Conservation (phyloP, 2,113 vertebrate species). For the Pomatostomus ruficeps region DNA sequence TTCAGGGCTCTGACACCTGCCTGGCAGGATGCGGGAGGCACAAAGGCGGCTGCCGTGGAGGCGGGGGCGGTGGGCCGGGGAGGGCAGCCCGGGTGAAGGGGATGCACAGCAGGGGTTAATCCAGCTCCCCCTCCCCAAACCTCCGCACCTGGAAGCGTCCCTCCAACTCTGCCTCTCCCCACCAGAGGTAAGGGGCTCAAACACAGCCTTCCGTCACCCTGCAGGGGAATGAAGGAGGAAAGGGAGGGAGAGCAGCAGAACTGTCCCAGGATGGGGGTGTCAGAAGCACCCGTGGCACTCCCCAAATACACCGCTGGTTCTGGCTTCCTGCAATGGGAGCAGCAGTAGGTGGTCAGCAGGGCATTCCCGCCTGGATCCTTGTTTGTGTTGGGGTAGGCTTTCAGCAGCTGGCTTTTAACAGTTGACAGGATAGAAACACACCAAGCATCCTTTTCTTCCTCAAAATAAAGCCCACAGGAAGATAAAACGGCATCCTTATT, state of each 20-base stretch:
- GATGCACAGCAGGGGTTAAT: slow-evolving; percentile 92
- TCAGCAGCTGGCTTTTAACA: not conserved
- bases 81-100: slow-evolving; percentile 42
- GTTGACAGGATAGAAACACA: not conserved
- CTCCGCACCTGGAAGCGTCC: slow-evolving; percentile 81
- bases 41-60: slow-evolving; percentile 81
- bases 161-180: slow-evolving; percentile 35
- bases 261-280: not conserved
- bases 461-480: not conserved
- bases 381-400: slow-evolving; percentile 1
- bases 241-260: not conserved
- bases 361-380: not conserved
- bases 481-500: not conserved
- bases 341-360: not conserved
- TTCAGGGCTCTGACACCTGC: slow-evolving; percentile 95
- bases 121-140: slow-evolving; percentile 77
- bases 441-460: not conserved
- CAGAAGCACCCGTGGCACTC: not conserved
- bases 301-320: not conserved
- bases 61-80: slow-evolving; percentile 67
- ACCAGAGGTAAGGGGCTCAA: not conserved
- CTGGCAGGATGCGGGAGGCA: slow-evolving; percentile 87
- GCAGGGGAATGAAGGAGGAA: no score
- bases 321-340: not conserved
- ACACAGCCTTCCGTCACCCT: fast-evolving